A percentile compares a stretch with the other conserved stretches of the same genome.
Conservation (phyloP, 2,797 vertebrate species). For the Lophius americanus region DNA sequence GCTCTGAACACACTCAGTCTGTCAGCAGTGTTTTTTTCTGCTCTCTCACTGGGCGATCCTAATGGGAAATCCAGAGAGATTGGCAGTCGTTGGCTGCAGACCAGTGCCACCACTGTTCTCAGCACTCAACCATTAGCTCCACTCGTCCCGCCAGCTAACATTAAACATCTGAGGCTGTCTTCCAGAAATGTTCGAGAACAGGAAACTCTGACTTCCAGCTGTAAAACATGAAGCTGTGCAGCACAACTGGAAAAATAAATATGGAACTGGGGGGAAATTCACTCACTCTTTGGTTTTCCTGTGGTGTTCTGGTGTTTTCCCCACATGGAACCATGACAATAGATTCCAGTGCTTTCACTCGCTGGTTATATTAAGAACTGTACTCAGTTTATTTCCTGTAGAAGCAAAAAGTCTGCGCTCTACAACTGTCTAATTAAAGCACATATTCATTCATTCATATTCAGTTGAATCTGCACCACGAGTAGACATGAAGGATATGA, state of each 20-base stretch:
- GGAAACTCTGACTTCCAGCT: constrained; percentile 59
- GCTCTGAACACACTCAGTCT: constrained; percentile 26
- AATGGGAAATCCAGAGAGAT: constrained; percentile 70
- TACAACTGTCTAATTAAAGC: too few relatives aligned
- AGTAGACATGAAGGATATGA: too few relatives aligned
- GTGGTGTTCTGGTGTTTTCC: neutral
- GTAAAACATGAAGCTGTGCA: constrained; percentile 23
- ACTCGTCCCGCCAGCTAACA: constrained; percentile 16
- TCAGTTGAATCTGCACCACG: too few relatives aligned
- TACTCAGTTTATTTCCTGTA: too few relatives aligned
- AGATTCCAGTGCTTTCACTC: too few relatives aligned
- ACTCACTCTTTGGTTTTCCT: constrained; percentile 17
- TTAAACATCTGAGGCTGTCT: constrained; percentile 7
- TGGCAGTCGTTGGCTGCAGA: constrained; percentile 53
- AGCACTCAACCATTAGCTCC: constrained; percentile 23
- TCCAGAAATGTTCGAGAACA: constrained; percentile 35
- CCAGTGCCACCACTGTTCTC: constrained; percentile 45
- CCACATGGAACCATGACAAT: constrained; percentile 1
- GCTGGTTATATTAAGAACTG: too few relatives aligned
- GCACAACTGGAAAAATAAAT: constrained; percentile 38
- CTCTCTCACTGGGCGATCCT: constrained; percentile 62
- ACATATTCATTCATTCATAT: too few relatives aligned
- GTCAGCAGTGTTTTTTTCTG: constrained; percentile 31
- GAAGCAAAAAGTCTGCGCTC: too few relatives aligned
- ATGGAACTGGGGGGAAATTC: constrained; percentile 10